Conservation (phyloP, 2,113 vertebrate species). For the Bostrychus sinensis region DNA sequence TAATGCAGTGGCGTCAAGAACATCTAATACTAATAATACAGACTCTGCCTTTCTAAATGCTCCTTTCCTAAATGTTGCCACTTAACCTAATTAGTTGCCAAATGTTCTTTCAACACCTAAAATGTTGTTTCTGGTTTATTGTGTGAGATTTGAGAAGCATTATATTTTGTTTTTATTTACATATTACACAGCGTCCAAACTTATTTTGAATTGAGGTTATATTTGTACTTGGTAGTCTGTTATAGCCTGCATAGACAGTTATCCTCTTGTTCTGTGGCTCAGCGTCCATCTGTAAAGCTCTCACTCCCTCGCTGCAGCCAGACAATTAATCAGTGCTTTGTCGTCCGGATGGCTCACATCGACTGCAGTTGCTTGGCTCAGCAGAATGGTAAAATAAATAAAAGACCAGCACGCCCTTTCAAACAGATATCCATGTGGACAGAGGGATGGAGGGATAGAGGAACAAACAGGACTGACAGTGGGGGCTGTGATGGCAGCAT, state of each 20-base stretch:
- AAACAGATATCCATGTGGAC: constrained; percentile 32
- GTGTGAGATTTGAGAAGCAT: too few species aligned
- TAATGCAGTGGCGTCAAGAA: too few species aligned
- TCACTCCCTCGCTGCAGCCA: constrained; percentile 46
- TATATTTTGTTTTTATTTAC: too few species aligned
- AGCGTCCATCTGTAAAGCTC: constrained; percentile 42
- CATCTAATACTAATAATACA: too few species aligned
- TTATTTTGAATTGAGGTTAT: background rate
- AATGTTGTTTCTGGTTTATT: too few species aligned
- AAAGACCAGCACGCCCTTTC: constrained; percentile 26
- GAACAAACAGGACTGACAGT: background rate
- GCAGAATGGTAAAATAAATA: constrained; percentile 68
- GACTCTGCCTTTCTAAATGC: too few species aligned
- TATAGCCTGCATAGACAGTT: constrained; percentile 36
- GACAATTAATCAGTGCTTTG: constrained; percentile 69
- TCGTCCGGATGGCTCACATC: constrained; percentile 51
- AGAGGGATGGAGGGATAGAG: constrained; percentile 16
- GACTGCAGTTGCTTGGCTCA: constrained; percentile 64
- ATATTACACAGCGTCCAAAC: too few species aligned
- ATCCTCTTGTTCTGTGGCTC: constrained; percentile 21
- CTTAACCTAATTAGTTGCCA: too few species aligned
- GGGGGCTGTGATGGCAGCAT: constrained; percentile 1
- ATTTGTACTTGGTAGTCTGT: background rate
- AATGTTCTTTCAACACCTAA: too few species aligned
- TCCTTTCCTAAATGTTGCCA: too few species aligned